Evolutionary conservation across 2,888 invertebrate species (phyloP), one percentile per base, ranked within the genome.

Genomic region (Cabera pusaria): DNA sequence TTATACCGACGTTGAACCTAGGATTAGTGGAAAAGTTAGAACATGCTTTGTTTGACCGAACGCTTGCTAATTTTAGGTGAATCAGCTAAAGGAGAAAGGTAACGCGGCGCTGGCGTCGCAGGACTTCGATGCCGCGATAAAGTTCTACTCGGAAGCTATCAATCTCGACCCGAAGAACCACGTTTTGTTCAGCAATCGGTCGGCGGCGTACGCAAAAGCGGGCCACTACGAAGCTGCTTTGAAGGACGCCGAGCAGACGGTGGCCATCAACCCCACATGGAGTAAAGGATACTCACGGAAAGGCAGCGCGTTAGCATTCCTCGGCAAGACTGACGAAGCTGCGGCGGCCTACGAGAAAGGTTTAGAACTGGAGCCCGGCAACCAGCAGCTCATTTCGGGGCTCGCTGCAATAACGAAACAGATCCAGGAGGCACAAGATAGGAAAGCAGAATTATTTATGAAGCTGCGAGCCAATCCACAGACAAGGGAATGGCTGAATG

Each of bases 121-220:
- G 28, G 93, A 95, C 38, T 93, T 92, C 51, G 92, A 93, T 4
- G 95, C 95, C 52, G 97, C 98, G 0, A 90, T 97, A 31, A 90
- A 92, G 49, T 91, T 81, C 57, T 98, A 98, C 69, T 92, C 95
- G 1, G 92, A 95, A 62, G 98, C 96, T 2, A 96, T 98, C 48
- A 82, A 88, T 6, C 73, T 97, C 43, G 97, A 97, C 70, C 88
- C 90, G 0, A 91, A 90, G 18, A 97, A 97, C 87, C 96, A 97
- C 90, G 96, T 98, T 67, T 89, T 98, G 10, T 97, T 91, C 66
- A 97, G 97, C 59, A 98, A 98, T 80, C 92, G 98, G 35, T 97
- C 97, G 0, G 97, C 97, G 3, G 97, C 97, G 3, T 93, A 94
- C 66, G 95, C 96, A 1, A 97, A 97, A 82, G 91, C 93, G 24